Percentiles rank a stretch among this genome's conserved stretches.
Conservation (phyloP, 2,888 invertebrate genomes). For the Lissonota sp. region DNA sequence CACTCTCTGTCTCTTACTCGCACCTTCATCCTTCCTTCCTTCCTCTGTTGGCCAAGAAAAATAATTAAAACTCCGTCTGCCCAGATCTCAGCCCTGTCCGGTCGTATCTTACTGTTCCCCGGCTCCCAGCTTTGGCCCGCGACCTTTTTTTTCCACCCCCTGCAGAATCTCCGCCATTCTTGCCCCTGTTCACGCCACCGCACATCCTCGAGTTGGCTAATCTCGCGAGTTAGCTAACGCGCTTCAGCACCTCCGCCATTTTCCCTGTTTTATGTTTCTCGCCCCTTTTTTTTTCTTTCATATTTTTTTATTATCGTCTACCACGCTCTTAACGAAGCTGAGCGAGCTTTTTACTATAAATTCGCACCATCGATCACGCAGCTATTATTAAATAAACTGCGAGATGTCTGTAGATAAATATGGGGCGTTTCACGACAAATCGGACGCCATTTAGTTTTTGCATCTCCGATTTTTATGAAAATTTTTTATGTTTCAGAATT, state of each 20-base stretch:
- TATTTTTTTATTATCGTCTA: too few relatives aligned
- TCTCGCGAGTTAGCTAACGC: slow-evolving; percentile 38
- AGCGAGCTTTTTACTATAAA: too few relatives aligned
- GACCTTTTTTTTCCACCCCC: slow-evolving; percentile 6
- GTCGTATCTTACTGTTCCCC: slow-evolving; percentile 47
- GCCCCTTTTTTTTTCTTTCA: slow-evolving; percentile 1
- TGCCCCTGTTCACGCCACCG: not conserved
- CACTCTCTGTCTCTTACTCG: not conserved
- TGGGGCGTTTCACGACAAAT: too few relatives aligned
- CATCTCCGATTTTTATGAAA: too few relatives aligned
- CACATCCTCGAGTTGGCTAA: slow-evolving; percentile 52
- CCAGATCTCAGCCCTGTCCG: slow-evolving; percentile 30
- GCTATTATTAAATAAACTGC: too few relatives aligned
- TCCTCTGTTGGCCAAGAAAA: slow-evolving; percentile 56
- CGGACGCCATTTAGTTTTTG: too few relatives aligned
- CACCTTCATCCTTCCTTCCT: slow-evolving; percentile 22
- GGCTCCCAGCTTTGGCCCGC: slow-evolving; percentile 6
- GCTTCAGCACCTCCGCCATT: slow-evolving; percentile 33
- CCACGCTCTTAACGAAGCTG: too few relatives aligned
- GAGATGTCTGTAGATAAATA: too few relatives aligned
- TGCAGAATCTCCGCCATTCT: not conserved
- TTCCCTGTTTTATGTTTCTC: slow-evolving; percentile 4
- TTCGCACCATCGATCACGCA: too few relatives aligned
- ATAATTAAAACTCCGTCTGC: slow-evolving; percentile 62
- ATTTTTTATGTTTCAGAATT: too few relatives aligned